Base-by-base conservation (phyloP, 1,140 invertebrate species). In the Bombus fervidus region DNA sequence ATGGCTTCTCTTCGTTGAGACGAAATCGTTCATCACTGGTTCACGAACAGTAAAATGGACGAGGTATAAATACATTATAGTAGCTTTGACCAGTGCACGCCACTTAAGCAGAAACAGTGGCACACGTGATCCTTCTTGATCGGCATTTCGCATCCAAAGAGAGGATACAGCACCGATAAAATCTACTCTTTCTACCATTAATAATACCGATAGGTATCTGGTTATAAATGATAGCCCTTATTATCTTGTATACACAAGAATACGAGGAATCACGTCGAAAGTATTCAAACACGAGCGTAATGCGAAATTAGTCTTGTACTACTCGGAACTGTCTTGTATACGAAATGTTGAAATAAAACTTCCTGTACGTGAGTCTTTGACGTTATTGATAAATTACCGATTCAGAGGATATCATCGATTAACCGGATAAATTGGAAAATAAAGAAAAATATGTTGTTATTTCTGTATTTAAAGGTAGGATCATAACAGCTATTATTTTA, bases 171-270 rank as follows among this genome's bases (percentile, higher is more conserved):
- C 28, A 28, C 0, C 69, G 57, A 82, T 82, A 37, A 64, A 64
- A 74, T 74, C 81, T 37, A 34, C 41, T 64, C n/a, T 10, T 47
- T n/a, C 13, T 47, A 37, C 57, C 71, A 82, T 82, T 34, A 83
- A 68, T 68, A 83, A 83, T 25, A 47, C 34, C 47, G 73, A 53
- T 43, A 53, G 66, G 66, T 68, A 43, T 76, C 18, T 31, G 1
- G 43, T 76, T 76, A 76, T 68, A 76, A 83, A 83, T 68, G 73
- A 25, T 41, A 28, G 9, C 4, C 15, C 2, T 18, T 53, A 28
- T 64, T 83, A 41, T 83, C 81, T 34, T 15, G 18, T n/a, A 31
- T 34, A 75, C 22, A 22, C 41, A 74, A 13, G 10, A 31, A 59
- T 34, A 72, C 13, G 31, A 64, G 41, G 41, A 39, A 41, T 62